Base-by-base conservation (phyloP, 2,888 invertebrate species). In the Halictus quadricinctus region DNA sequence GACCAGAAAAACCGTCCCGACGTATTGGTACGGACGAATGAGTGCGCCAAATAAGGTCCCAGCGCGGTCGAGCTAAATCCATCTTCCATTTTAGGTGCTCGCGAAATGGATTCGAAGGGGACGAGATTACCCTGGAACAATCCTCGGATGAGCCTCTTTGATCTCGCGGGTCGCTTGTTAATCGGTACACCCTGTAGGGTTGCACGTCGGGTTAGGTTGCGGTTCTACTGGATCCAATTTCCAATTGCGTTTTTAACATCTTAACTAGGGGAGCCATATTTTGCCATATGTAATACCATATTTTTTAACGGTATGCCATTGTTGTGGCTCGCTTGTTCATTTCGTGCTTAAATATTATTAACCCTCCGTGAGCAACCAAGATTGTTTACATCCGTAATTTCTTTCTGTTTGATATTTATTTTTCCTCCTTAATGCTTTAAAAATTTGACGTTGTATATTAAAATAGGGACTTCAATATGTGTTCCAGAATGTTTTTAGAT, bases 111-210 rank as follows among this genome's bases (percentile, higher is more conserved):
- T 64, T 29, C 64, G 12, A 48, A 50, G 48, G 25, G 29, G 41
- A 73, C 72, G 46, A 72, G 36, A 54, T 83, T 64, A 66, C 69
- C 50, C 43, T 15, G 15, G 43, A 41, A 58, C 29, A 10, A n/a
- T 25, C 5, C 13, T 48, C 54, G 58, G 70, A 36, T 10, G 69
- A 66, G 36, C 13, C 43, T 70, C 78, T 72, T 80, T 78, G 76
- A 80, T 80, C 80, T 79, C 46, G n/a, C n/a, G 48, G 73, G 73
- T 81, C 72, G 82, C 64, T 88, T 74, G 79, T 58, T 81, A 72
- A 84, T 82, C 76, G 80, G 85, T 43, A 87, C 84, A 88, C 87
- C 88, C 80, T 88, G 74, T 88, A 90, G 83, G 88, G 80, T 76
- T 84, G 87, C 80, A 80, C 81, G 41, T 88, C 86, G 80, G 82